Evolutionary conservation across 2,113 vertebrate genomes (phyloP), one percentile per base, ranked within the genome.

Genomic region (Saguinus imperator): DNA sequence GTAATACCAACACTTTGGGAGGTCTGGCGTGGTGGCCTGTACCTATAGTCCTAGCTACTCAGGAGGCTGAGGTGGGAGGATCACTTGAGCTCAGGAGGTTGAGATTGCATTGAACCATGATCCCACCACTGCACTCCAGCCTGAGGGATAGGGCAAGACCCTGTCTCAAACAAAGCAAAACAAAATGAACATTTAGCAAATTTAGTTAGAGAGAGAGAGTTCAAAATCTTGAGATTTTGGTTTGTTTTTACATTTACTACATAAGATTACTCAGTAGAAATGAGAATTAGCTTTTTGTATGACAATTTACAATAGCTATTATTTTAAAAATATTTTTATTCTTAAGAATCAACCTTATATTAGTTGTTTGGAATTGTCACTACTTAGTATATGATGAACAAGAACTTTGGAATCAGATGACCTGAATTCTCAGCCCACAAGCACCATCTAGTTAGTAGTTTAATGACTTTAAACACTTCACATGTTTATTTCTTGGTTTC

Each of bases 301-400:
- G n/a, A 37, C 82, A 77, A 72, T 20, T 52, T 40, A 79, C 91
- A 86, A 80, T 48, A 81, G 57, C n/a, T 84, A 70, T 79, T 87
- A 55, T 66, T 75, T 64, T n/a, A 1, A 80, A 93, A 90, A 90
- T 84, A 85, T 84, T 84, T 94, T 84, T 72, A 76, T 94, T 91
- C 70, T 94, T 94, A 88, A 57, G 29, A 64, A 20, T 72, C 40
- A 77, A 77, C 20, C 16, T 70, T 76, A 82, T 75, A 82, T 68
- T 58, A 72, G 25, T 86, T 68, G 43, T 87, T 87, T 87, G 70
- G 64, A 58, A 58, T 58, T 58, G 57, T 58, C 57, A 58, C 23
- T 23, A 7, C 20, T 91, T 55, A n/a, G 5, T 23, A 23, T 11
- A 37, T 32, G 17, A 4, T 1, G 1, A 81, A n/a, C 61, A 89